Evolutionary conservation across 2,797 vertebrate species (phyloP), one percentile per base, ranked within the genome.

Genomic region (Pangasius krempfi): DNA sequence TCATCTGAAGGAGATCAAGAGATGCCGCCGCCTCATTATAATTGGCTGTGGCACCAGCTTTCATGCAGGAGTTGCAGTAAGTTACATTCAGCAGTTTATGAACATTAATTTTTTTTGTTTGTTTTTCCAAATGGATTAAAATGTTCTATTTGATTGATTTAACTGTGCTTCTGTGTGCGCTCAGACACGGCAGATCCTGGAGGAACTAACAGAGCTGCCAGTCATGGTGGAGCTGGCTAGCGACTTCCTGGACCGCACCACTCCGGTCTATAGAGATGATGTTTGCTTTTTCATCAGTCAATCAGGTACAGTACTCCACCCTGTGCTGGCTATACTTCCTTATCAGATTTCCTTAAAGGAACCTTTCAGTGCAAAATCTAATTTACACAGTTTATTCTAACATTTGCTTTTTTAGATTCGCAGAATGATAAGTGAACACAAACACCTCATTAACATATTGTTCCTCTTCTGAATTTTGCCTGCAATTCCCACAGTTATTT

Each of bases 211-310:
- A 0, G 98, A 99, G 89, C 94, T 99, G 25, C 98, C 98, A 0
- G 98, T 99, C 93, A 99, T 99, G 98, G 98, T 99, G 88, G 98
- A 99, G 94, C 96, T 99, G 91, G 98, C 98, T 2, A 99, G 98
- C 40, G 98, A 99, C 92, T 99, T 99, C 92, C 93, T 99, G 94
- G 98, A 99, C 84, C 97, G 98, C 89, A 98, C 97, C 94, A 99
- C 98, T 0, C 98, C 98, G 3, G 98, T 99, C 25, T 99, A 98
- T 94, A 97, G 98, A 94, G 98, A 99, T n/a, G 98, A 99, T 0
- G 98, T 99, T 72, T 98, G 98, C 93, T 99, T 99, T 93, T 99
- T 98, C 89, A 98, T 98, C 93, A 99, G 98, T 92, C 98, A 99
- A 86, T 99, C 98, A 94, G 98, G 98, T 99, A 93, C 47, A 58